Percentiles rank a stretch among this genome's conserved stretches.
Evolutionary conservation across 2,113 vertebrate species (phyloP).

Genomic region (Hucho hucho): DNA sequence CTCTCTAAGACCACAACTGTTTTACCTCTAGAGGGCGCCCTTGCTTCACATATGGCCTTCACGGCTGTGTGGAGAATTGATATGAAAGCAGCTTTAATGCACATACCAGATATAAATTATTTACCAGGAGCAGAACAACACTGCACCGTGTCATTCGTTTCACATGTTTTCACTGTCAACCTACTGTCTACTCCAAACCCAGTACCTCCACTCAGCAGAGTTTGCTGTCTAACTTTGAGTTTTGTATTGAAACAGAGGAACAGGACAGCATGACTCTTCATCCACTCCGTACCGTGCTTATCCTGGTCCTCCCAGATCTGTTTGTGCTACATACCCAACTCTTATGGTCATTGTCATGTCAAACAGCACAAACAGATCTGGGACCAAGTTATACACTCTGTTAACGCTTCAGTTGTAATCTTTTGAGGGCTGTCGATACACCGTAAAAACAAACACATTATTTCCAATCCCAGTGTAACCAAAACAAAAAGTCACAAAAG

Average conservation of each 20-base stretch:
- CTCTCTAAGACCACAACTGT: no score
- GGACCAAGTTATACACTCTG: not conserved
- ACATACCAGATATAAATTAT: constrained; percentile 29
- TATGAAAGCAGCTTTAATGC: constrained; percentile 16
- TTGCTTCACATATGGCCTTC: constrained; percentile 27
- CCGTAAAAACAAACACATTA: not conserved
- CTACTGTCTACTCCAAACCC: not conserved
- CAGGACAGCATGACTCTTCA: no score
- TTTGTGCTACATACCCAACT: no score
- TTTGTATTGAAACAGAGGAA: not conserved
- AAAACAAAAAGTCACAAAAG: no score
- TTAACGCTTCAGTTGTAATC: not conserved
- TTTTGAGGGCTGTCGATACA: no score
- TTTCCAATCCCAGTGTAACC: no score
- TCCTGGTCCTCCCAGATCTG: no score
- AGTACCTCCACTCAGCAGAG: constrained; percentile 13
- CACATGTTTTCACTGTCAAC: constrained; percentile 33
- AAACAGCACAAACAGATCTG: no score
- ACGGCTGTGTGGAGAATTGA: not conserved
- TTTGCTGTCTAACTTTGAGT: constrained; percentile 2
- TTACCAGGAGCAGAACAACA: constrained; percentile 22
- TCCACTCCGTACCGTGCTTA: no score
- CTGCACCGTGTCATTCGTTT: constrained; percentile 44
- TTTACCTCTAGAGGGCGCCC: constrained; percentile 54
- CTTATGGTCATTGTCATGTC: no score